phyloP scores from a whole-genome alignment of 2,888 invertebrate genomes.

The Phytoseiulus persimilis region DNA sequence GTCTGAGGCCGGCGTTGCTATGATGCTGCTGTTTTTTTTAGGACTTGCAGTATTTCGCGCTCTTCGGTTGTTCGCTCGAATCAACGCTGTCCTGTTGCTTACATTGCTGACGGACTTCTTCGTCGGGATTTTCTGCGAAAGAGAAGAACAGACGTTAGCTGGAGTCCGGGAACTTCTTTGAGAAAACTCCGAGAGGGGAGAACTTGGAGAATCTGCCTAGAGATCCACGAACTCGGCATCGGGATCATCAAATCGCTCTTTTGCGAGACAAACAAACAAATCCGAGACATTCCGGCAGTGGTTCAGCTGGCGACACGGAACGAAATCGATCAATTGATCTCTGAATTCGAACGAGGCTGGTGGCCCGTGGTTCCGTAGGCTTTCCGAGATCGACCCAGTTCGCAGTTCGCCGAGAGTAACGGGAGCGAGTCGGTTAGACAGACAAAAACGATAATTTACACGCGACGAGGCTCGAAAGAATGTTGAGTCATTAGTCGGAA shows the following conservation, averaged over 20 bases:
- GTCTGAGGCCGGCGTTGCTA: neutral
- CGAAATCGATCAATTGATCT: neutral
- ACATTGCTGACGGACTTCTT: slow-evolving; percentile 33
- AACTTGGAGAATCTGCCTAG: too few relatives aligned
- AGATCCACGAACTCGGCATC: too few relatives aligned
- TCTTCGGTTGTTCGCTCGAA: neutral
- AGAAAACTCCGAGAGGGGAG: too few relatives aligned
- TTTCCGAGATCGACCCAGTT: neutral
- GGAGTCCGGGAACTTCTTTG: neutral
- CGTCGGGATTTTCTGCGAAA: slow-evolving; percentile 10
- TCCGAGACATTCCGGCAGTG: neutral
- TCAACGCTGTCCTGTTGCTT: slow-evolving; percentile 12
- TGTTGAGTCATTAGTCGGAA: neutral
- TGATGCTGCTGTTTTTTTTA: neutral
- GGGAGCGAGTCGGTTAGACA: neutral
- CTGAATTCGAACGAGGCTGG: neutral
- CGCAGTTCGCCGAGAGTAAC: neutral
- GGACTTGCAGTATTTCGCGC: neutral
- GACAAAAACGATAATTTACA: neutral
- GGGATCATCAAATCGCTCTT: too few relatives aligned
- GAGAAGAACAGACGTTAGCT: neutral
- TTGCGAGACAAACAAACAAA: too few relatives aligned
- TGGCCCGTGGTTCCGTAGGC: neutral
- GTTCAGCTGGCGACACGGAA: neutral
- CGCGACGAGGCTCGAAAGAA: neutral